Percentiles rank a stretch among this genome's conserved stretches.
phyloP scores from a whole-genome alignment of 92 coral and sea anemone genomes.

The Porites lobata region DNA sequence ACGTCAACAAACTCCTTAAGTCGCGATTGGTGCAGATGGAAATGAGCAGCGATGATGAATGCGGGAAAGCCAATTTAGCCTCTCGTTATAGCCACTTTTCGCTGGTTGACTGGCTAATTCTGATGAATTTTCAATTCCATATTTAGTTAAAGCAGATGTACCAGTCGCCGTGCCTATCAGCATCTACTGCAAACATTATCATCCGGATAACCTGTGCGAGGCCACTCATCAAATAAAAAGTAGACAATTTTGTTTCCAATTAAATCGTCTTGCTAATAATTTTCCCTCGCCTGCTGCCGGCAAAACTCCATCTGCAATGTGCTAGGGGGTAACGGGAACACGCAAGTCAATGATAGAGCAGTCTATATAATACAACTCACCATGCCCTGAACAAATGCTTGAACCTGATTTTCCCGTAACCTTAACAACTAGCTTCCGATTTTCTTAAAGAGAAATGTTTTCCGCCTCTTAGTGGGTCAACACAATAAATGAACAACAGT shows the following conservation, averaged over 20 bases:
- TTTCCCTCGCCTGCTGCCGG: conserved; percentile 1
- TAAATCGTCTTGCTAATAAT: conserved; percentile 26
- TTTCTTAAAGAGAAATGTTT: neutral
- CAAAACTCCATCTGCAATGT: conserved; percentile 4
- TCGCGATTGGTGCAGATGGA: conserved; percentile 41
- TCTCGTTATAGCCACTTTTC: conserved; percentile 42
- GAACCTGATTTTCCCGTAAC: conserved; percentile 4
- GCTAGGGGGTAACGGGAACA: neutral
- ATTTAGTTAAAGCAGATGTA: conserved; percentile 52
- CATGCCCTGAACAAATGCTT: neutral
- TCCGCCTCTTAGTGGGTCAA: conserved; percentile 34
- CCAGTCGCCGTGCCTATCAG: conserved; percentile 41
- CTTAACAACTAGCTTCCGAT: neutral
- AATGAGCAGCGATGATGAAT: conserved; percentile 16
- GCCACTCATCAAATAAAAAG: conserved; percentile 52
- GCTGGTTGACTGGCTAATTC: conserved; percentile 26
- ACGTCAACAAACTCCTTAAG: conserved; percentile 31
- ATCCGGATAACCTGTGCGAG: conserved; percentile 50
- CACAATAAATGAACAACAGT: neutral
- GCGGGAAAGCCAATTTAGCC: conserved; percentile 46
- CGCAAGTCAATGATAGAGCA: neutral
- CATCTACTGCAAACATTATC: conserved; percentile 39
- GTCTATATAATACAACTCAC: too few relatives aligned
- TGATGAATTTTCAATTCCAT: conserved; percentile 52
- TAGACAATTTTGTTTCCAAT: conserved; percentile 48